These are phyloP conservation scores for Eupithecia subumbrata DNA, from an alignment of 2,888 invertebrate genomes.

Conservation along the genomic window DNA sequence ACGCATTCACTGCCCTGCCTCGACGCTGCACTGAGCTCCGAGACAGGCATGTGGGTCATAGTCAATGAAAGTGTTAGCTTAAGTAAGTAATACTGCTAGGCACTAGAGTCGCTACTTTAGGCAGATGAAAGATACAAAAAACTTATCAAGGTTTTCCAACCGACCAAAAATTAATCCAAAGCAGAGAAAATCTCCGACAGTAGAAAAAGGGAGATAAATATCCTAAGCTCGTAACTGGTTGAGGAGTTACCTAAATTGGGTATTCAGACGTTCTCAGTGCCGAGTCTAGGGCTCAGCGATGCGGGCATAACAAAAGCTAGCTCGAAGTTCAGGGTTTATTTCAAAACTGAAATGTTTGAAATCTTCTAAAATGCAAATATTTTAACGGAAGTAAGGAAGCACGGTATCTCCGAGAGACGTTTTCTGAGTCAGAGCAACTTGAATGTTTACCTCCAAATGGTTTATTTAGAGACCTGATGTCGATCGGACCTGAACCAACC, in stretches of 20 bases:
- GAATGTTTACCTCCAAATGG: conserved; percentile 1
- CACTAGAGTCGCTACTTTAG: too few relatives aligned
- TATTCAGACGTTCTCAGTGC: conserved; percentile 9
- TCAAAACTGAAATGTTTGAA: conserved; percentile 4
- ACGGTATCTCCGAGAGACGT: neutral
- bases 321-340: neutral
- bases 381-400: conserved; percentile 1
- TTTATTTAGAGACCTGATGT: neutral
- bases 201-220: neutral
- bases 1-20: too few relatives aligned
- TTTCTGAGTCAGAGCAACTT: neutral
- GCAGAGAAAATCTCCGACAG: neutral
- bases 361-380: conserved; percentile 7
- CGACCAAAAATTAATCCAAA: neutral
- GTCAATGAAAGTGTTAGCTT: too few relatives aligned
- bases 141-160: neutral
- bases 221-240: conserved; percentile 9
- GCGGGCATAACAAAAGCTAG: conserved; percentile 4
- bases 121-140: neutral
- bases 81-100: too few relatives aligned
- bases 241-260: conserved; percentile 18
- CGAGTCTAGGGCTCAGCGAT: neutral
- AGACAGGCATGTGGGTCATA: too few relatives aligned
- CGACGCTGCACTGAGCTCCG: too few relatives aligned
- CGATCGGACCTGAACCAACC: neutral